phyloP scores from a whole-genome alignment of 2,113 vertebrate species.

The Centropus bengalensis region DNA sequence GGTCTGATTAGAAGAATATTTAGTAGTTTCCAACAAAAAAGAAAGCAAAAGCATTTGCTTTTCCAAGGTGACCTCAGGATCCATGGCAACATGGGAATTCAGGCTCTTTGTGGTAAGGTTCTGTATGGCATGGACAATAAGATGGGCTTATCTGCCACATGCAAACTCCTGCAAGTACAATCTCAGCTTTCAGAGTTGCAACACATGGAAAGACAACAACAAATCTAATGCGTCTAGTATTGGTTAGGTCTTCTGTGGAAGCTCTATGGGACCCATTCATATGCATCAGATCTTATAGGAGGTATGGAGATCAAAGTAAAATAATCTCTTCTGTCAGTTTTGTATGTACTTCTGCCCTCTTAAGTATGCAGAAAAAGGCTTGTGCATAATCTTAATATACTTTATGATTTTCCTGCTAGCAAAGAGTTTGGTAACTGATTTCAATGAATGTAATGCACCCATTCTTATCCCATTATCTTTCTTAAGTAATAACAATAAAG shows the following conservation, averaged over 20 bases:
- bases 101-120: background rate
- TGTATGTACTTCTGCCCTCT: background rate
- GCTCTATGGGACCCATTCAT: background rate
- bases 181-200: background rate
- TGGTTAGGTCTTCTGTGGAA: background rate
- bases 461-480: background rate
- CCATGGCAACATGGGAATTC: background rate
- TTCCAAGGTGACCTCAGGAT: background rate
- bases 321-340: background rate
- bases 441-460: background rate
- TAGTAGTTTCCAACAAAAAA: background rate
- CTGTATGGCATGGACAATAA: background rate
- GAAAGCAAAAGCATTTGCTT: background rate
- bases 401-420: background rate
- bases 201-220: background rate
- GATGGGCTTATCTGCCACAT: background rate
- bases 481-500: background rate
- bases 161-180: background rate
- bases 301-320: background rate
- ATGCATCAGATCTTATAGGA: rapidly evolving
- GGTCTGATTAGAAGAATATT: background rate
- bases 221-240: background rate
- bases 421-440: background rate
- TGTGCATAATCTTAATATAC: rapidly evolving
- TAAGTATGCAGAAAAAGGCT: background rate